Percentiles rank a stretch among this genome's conserved stretches.
Evolutionary conservation across 92 coral and sea anemone species (phyloP).

Genomic region (Pocillopora meandrina): DNA sequence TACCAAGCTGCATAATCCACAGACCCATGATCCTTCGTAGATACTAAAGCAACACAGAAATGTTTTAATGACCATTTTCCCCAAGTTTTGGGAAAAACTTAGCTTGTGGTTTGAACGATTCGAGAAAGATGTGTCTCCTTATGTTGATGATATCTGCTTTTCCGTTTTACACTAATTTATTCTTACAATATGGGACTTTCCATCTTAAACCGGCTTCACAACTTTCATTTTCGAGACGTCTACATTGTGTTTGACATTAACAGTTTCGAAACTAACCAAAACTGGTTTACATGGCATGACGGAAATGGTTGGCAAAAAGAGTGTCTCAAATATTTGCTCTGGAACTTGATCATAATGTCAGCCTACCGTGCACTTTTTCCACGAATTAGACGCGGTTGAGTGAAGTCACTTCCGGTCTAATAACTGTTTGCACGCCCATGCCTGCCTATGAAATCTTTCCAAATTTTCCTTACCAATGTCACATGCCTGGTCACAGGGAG

Average conservation of each 20-base stretch:
- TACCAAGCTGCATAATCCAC: constrained; percentile 66
- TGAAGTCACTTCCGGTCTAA: background rate
- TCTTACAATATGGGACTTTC: constrained; percentile 3
- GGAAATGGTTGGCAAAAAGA: no score
- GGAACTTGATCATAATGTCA: no score
- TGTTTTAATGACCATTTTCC: constrained; percentile 42
- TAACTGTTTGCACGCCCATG: constrained; percentile 3
- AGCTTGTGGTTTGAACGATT: background rate
- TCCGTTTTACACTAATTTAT: constrained; percentile 2
- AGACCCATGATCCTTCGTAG: constrained; percentile 61
- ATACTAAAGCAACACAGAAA: constrained; percentile 64
- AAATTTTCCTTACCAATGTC: background rate
- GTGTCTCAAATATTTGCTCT: no score
- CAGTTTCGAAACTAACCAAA: background rate
- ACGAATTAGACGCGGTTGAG: no score
- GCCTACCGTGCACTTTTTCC: no score
- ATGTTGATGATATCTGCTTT: background rate
- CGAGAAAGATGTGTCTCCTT: no score
- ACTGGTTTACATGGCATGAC: no score
- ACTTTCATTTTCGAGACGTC: constrained; percentile 19
- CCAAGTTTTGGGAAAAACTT: background rate
- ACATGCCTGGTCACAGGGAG: no score
- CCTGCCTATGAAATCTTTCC: background rate
- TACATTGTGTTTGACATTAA: background rate
- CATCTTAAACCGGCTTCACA: background rate